Evolutionary conservation across 2,888 invertebrate genomes (phyloP).

Genomic region (Dyspetes luteomarginatus): DNA sequence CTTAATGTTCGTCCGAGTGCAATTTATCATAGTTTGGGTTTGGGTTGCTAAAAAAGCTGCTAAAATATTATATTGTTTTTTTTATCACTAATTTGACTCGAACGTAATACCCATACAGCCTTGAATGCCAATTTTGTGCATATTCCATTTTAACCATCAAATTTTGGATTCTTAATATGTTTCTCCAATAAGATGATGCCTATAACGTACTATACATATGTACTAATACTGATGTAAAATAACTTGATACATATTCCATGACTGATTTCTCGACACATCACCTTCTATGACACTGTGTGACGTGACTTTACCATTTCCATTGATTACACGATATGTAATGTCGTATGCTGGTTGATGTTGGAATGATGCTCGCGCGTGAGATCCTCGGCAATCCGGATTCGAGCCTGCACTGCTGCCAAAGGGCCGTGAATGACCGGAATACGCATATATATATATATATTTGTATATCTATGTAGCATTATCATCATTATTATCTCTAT

Average conservation of each 20-base stretch:
- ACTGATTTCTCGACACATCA: constrained; percentile 56
- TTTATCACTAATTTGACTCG: too few relatives aligned
- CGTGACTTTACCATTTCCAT: constrained; percentile 51
- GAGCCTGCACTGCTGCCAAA: constrained; percentile 39
- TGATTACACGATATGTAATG: constrained; percentile 61
- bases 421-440: constrained; percentile 38
- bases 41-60: too few relatives aligned
- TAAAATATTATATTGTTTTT: too few relatives aligned
- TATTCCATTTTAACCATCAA: too few relatives aligned
- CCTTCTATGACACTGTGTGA: constrained; percentile 54
- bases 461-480: constrained; percentile 3
- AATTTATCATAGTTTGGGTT: too few relatives aligned
- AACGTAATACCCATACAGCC: too few relatives aligned
- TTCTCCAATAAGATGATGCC: constrained; percentile 35
- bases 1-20: too few relatives aligned
- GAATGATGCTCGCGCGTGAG: constrained; percentile 61
- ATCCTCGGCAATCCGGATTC: constrained; percentile 3
- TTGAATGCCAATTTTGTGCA: too few relatives aligned
- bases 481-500: constrained; percentile 26
- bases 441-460: not conserved
- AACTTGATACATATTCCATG: constrained; percentile 38
- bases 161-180: not conserved
- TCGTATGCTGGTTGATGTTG: constrained; percentile 67
- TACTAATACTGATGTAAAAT: constrained; percentile 2
- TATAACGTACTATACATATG: constrained; percentile 9